phyloP scores from a whole-genome alignment of 2,888 invertebrate genomes.

The Melieria crassipennis region DNA sequence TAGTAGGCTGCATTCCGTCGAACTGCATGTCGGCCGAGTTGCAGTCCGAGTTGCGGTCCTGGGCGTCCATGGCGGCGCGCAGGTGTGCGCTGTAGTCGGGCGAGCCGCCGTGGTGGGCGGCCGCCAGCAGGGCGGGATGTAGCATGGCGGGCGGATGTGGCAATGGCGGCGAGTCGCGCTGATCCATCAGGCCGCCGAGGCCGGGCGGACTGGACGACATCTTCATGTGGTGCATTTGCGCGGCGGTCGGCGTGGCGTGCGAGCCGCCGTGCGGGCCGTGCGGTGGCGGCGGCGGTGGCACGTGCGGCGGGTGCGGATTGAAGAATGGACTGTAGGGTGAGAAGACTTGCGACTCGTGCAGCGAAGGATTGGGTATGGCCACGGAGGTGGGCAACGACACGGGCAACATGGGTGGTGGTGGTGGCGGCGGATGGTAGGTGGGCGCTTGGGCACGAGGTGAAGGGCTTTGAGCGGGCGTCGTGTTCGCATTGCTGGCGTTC shows the following conservation, averaged over 20 bases:
- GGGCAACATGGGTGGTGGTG: slow-evolving; percentile 85
- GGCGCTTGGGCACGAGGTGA: slow-evolving; percentile 74
- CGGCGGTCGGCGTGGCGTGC: slow-evolving; percentile 66
- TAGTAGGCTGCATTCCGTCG: slow-evolving; percentile 94
- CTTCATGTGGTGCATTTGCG: slow-evolving; percentile 66
- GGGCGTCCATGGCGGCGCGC: slow-evolving; percentile 80
- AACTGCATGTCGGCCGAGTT: slow-evolving; percentile 89
- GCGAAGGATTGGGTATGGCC: slow-evolving; percentile 94
- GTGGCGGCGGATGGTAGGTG: slow-evolving; percentile 68
- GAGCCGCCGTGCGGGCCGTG: slow-evolving; percentile 66
- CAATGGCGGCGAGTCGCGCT: slow-evolving; percentile 85
- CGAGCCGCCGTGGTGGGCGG: slow-evolving; percentile 82
- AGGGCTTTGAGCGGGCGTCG: slow-evolving; percentile 69
- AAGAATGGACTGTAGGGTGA: slow-evolving; percentile 92
- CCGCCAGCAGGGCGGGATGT: slow-evolving; percentile 85
- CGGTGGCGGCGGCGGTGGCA: slow-evolving; percentile 62
- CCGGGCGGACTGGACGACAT: slow-evolving; percentile 70
- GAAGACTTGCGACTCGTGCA: slow-evolving; percentile 94
- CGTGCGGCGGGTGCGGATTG: slow-evolving; percentile 69
- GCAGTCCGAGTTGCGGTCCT: slow-evolving; percentile 89
- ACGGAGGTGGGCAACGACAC: slow-evolving; percentile 93
- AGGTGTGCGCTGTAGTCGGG: slow-evolving; percentile 80
- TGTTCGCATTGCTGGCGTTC: slow-evolving; percentile 52
- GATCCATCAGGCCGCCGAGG: slow-evolving; percentile 71
- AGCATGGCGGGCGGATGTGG: slow-evolving; percentile 86